phyloP scores from a whole-genome alignment of 2,888 invertebrate genomes.

The Heteromurus nitidus region DNA sequence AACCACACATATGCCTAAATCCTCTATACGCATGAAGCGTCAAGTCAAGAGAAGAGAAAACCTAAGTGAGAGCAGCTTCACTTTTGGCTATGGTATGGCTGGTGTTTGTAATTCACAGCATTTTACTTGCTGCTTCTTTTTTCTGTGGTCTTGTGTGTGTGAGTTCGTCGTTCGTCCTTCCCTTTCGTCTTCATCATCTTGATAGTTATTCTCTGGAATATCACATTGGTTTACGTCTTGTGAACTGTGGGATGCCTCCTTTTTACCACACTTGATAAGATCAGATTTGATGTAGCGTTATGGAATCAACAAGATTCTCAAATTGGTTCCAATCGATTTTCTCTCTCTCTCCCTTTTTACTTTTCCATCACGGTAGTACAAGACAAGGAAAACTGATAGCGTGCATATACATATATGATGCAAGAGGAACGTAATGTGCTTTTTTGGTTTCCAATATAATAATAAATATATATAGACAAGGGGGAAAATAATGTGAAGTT shows the following conservation, averaged over 20 bases:
- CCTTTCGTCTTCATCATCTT: slow-evolving; percentile 29
- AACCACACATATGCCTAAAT: too few relatives aligned
- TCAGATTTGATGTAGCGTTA: slow-evolving; percentile 53
- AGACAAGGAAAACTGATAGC: too few relatives aligned
- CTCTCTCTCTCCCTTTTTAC: neutral
- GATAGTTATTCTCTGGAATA: slow-evolving; percentile 38
- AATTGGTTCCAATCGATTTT: slow-evolving; percentile 55
- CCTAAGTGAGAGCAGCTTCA: too few relatives aligned
- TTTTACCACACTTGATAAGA: slow-evolving; percentile 36
- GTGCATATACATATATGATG: too few relatives aligned
- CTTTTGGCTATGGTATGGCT: too few relatives aligned
- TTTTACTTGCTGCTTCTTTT: slow-evolving; percentile 1
- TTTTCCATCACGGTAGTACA: neutral
- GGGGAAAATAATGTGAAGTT: neutral
- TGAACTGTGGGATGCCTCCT: slow-evolving; percentile 9
- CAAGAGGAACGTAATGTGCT: slow-evolving; percentile 5
- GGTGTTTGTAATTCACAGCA: slow-evolving; percentile 16
- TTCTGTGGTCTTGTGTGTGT: too few relatives aligned
- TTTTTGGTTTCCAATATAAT: neutral
- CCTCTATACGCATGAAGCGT: too few relatives aligned
- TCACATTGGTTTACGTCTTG: slow-evolving; percentile 12
- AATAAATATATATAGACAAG: neutral
- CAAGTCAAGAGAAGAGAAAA: too few relatives aligned
- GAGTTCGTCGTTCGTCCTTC: too few relatives aligned
- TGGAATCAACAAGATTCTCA: slow-evolving; percentile 50